Conservation (phyloP, 2,113 vertebrate species). For the Irena cyanogastra region DNA sequence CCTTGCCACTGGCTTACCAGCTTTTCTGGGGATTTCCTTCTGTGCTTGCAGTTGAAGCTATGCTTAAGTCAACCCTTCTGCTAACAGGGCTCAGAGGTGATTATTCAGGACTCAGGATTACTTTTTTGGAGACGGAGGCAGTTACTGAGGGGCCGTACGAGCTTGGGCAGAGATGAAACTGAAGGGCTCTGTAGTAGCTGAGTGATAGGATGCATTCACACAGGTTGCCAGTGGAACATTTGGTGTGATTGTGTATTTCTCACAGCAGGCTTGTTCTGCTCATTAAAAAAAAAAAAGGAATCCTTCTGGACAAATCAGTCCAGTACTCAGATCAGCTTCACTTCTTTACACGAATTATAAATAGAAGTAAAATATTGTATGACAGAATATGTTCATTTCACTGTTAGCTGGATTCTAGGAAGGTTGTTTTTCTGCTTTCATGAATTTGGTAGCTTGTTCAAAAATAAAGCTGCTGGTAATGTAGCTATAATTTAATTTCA, state of each 20-base stretch:
- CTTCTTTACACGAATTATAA: background rate
- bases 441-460: background rate
- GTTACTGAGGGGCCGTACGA: background rate
- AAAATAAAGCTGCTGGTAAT: background rate
- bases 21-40: slow-evolving; percentile 35
- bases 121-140: background rate
- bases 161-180: background rate
- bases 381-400: background rate
- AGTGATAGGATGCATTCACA: background rate
- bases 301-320: slow-evolving; percentile 42
- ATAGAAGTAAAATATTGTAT: background rate
- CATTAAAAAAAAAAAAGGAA: background rate
- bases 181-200: background rate
- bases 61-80: background rate
- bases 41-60: background rate
- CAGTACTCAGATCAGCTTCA: background rate
- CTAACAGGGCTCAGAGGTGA: background rate
- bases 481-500: background rate
- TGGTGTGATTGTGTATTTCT: slow-evolving; percentile 24
- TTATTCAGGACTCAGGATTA: background rate
- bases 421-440: background rate
- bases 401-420: background rate
- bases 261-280: background rate
- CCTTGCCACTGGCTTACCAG: background rate
- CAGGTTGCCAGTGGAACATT: background rate